These are phyloP conservation scores for Aphelocoma coerulescens DNA, from an alignment of 2,113 vertebrate species.

Conservation along the genomic window DNA sequence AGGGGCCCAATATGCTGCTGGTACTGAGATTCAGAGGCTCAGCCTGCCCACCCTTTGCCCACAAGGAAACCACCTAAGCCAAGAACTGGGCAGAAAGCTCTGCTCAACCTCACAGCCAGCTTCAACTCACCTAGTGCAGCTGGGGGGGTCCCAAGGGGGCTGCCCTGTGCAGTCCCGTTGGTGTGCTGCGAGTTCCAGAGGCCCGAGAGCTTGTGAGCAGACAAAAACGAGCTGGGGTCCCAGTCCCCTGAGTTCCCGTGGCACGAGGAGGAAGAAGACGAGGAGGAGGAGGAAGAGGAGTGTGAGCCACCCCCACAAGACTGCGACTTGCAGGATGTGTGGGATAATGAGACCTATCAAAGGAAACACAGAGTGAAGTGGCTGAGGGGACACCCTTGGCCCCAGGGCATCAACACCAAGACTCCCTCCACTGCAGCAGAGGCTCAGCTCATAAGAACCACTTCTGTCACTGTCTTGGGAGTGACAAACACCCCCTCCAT, in stretches of 20 bases:
- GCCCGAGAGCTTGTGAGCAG: slow-evolving; percentile 96
- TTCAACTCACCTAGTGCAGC: slow-evolving; percentile 82
- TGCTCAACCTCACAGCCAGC: fast-evolving
- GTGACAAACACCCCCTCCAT: neutral
- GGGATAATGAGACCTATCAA: slow-evolving; percentile 79
- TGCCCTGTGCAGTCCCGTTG: slow-evolving; percentile 83
- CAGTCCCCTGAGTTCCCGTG: slow-evolving; percentile 94
- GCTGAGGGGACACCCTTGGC: neutral
- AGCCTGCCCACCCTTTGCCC: neutral
- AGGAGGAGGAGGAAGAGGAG: slow-evolving; percentile 86
- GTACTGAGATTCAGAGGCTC: neutral
- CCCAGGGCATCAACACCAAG: neutral
- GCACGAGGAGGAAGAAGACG: slow-evolving; percentile 91
- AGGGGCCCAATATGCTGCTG: neutral
- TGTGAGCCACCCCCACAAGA: slow-evolving; percentile 92
- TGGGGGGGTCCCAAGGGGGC: slow-evolving; percentile 78
- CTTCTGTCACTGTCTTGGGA: neutral
- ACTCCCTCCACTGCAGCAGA: neutral
- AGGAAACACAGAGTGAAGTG: slow-evolving; percentile 6
- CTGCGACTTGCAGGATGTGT: slow-evolving; percentile 89
- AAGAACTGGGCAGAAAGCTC: neutral
- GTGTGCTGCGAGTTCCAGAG: slow-evolving; percentile 95
- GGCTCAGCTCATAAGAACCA: neutral
- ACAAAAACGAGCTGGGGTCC: slow-evolving; percentile 98
- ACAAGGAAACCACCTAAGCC: neutral